Evolutionary conservation across 2,113 vertebrate genomes (phyloP).

Genomic region (Gobius niger): DNA sequence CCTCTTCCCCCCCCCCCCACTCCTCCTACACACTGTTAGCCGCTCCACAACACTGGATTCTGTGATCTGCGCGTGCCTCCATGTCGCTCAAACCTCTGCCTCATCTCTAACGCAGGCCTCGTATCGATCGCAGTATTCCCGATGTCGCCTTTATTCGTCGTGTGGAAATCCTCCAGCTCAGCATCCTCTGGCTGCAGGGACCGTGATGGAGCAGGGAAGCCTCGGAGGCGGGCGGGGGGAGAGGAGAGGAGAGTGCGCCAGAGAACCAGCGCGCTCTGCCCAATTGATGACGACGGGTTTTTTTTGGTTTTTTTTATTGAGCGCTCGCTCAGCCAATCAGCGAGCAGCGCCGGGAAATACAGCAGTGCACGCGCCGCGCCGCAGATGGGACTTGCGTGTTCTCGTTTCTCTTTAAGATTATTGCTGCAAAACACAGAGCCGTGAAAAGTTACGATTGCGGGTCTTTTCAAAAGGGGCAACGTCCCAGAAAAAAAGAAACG

Average conservation of each 20-base stretch:
- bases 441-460: conserved; percentile 41
- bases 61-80: conserved; percentile 12
- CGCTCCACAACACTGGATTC: conserved; percentile 45
- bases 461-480: conserved; percentile 21
- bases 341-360: conserved; percentile 74
- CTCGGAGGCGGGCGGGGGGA: conserved; percentile 24
- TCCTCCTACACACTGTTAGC: not conserved
- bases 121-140: conserved; percentile 34
- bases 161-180: conserved; percentile 69
- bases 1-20: not conserved
- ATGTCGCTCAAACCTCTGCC: conserved; percentile 28
- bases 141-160: conserved; percentile 37
- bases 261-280: conserved; percentile 37
- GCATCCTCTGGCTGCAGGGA: conserved; percentile 54
- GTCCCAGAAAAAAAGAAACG: conserved; percentile 19
- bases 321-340: conserved; percentile 68
- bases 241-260: conserved; percentile 63
- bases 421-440: conserved; percentile 34
- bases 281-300: conserved; percentile 58
- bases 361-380: conserved; percentile 69
- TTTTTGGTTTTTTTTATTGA: conserved; percentile 69
- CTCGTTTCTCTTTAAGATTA: conserved; percentile 34
- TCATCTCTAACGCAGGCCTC: conserved; percentile 9
- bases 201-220: conserved; percentile 57
- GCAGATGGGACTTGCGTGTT: conserved; percentile 55